Percentiles rank a stretch among this genome's conserved stretches.
Conservation (phyloP, 1,140 invertebrate genomes). For the Psilanteris sp. region DNA sequence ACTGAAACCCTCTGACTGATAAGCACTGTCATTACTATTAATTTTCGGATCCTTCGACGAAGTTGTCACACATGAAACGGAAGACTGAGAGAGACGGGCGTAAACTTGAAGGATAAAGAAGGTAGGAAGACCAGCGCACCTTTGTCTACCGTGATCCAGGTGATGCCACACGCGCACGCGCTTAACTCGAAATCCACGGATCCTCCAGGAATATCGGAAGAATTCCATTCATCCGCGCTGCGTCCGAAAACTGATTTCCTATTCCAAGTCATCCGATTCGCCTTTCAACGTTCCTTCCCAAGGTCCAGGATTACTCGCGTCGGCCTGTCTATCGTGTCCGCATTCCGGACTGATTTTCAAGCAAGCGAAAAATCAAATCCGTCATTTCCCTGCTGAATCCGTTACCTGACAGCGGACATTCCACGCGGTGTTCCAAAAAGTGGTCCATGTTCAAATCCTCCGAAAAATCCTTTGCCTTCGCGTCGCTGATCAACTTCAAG, state of each 20-base stretch:
- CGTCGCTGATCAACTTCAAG: conserved; percentile 45
- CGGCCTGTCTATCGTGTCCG: conserved; percentile 1
- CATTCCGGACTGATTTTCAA: conserved; percentile 25
- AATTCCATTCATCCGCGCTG: too few species aligned
- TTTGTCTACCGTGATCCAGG: too few species aligned
- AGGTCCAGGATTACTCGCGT: not conserved
- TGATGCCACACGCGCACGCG: too few species aligned
- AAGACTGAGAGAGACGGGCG: not conserved
- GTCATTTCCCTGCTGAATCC: conserved; percentile 37
- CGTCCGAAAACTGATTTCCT: too few species aligned
- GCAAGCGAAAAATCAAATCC: conserved; percentile 42
- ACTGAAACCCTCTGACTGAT: conserved; percentile 72
- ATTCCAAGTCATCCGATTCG: too few species aligned
- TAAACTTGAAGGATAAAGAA: too few species aligned
- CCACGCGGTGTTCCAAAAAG: conserved; percentile 14
- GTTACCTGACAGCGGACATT: conserved; percentile 15
- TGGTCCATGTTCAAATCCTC: conserved; percentile 1
- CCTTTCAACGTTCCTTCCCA: too few species aligned
- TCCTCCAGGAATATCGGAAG: too few species aligned
- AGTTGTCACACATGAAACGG: conserved; percentile 43
- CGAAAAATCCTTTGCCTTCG: conserved; percentile 29
- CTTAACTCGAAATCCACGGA: too few species aligned
- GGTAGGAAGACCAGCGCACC: too few species aligned
- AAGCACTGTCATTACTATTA: conserved; percentile 78
- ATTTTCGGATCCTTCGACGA: conserved; percentile 47